These are phyloP conservation scores for Girardia tigrina DNA, from an alignment of 2,888 invertebrate species.

Conservation along the genomic window DNA sequence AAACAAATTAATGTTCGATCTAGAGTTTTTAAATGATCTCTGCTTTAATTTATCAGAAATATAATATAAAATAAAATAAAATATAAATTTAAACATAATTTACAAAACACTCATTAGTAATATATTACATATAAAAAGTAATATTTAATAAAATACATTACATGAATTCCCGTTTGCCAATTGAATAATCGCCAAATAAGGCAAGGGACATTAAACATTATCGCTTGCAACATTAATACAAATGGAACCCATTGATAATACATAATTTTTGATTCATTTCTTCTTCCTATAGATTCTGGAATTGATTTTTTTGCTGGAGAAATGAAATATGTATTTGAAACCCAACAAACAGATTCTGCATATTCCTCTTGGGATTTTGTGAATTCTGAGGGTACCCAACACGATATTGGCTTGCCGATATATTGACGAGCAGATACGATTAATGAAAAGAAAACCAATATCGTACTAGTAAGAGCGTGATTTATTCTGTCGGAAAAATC, in stretches of 20 bases:
- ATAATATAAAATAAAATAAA: too few species aligned
- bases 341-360: conserved; percentile 54
- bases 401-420: conserved; percentile 91
- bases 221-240: conserved; percentile 52
- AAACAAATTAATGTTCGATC: too few species aligned
- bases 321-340: conserved; percentile 53
- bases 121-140: too few species aligned
- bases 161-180: conserved; percentile 45
- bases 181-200: conserved; percentile 52
- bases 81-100: too few species aligned
- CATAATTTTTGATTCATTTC: conserved; percentile 46
- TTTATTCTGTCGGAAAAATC: conserved; percentile 51
- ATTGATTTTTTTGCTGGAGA: conserved; percentile 50
- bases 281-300: conserved; percentile 47
- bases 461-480: conserved; percentile 54
- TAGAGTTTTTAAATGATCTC: too few species aligned
- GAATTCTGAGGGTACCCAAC: conserved; percentile 56
- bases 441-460: conserved; percentile 76
- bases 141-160: too few species aligned
- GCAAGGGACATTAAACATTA: conserved; percentile 52
- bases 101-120: too few species aligned
- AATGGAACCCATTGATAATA: conserved; percentile 52
- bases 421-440: conserved; percentile 83
- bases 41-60: too few species aligned
- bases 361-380: conserved; percentile 53